Evolutionary conservation across 2,797 vertebrate species (phyloP).

Genomic region (Macropus fuliginosus): DNA sequence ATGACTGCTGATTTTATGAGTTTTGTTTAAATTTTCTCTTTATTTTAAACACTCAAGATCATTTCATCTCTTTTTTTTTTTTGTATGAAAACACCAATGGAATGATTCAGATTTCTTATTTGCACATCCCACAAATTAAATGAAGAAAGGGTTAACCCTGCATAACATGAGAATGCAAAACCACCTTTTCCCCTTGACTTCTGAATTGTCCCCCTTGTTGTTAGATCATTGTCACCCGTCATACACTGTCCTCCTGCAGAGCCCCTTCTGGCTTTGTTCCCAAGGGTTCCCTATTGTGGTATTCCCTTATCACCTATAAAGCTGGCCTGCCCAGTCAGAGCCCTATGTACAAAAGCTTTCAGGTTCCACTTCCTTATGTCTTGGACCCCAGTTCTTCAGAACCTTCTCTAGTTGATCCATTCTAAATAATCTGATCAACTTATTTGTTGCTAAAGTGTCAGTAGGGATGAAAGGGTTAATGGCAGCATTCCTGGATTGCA

Average conservation of each 20-base stretch:
- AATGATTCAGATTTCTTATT: neutral
- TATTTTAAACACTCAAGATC: neutral
- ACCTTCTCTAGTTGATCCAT: neutral
- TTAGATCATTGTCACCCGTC: neutral
- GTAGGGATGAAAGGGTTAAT: constrained; percentile 49
- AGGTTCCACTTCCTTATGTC: neutral
- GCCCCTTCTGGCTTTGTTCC: neutral
- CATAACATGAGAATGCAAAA: neutral
- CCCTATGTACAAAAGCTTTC: neutral
- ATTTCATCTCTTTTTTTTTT: neutral
- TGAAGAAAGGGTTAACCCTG: neutral
- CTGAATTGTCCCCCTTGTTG: neutral
- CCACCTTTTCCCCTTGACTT: neutral
- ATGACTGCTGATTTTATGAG: neutral
- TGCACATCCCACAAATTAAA: neutral
- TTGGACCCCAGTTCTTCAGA: neutral
- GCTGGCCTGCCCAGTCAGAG: neutral
- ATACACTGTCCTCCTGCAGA: neutral
- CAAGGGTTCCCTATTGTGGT: neutral
- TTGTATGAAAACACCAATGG: neutral
- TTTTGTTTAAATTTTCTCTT: constrained; percentile 26
- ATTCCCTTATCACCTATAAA: neutral
- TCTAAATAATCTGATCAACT: neutral
- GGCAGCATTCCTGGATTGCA: constrained; percentile 50
- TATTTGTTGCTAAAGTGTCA: constrained; percentile 57